Conservation (phyloP, 2,888 invertebrate species). For the Villa cingulata region DNA sequence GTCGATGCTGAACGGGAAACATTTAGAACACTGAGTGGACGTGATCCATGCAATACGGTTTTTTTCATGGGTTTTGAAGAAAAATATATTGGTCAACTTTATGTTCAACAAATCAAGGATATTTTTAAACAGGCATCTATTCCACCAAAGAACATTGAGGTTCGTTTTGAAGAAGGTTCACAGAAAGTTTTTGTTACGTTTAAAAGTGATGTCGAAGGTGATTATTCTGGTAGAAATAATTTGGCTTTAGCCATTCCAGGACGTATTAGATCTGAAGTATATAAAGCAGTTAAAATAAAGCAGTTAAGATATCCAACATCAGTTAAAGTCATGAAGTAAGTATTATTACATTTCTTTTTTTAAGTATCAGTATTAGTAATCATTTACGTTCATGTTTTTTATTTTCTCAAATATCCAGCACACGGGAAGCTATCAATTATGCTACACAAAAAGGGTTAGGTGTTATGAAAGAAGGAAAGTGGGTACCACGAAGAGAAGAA, state of each 20-base stretch:
- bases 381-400: slow-evolving; percentile 3
- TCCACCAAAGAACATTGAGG: slow-evolving; percentile 31
- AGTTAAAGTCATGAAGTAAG: slow-evolving; percentile 30
- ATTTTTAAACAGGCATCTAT: slow-evolving; percentile 37
- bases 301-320: slow-evolving; percentile 33
- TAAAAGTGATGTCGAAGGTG: slow-evolving; percentile 31
- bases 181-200: slow-evolving; percentile 59
- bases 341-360: slow-evolving; percentile 2
- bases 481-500: slow-evolving; percentile 21
- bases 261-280: slow-evolving; percentile 52
- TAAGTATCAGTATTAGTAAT: not conserved
- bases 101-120: slow-evolving; percentile 49
- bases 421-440: slow-evolving; percentile 38
- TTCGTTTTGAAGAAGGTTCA: slow-evolving; percentile 34
- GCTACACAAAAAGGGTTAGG: slow-evolving; percentile 31
- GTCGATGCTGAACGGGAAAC: slow-evolving; percentile 51
- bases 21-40: slow-evolving; percentile 50
- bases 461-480: slow-evolving; percentile 21
- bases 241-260: slow-evolving; percentile 42
- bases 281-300: slow-evolving; percentile 57
- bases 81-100: slow-evolving; percentile 55
- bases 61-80: slow-evolving; percentile 46
- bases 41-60: slow-evolving; percentile 66
- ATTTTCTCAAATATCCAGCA: slow-evolving; percentile 32
- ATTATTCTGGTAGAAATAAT: slow-evolving; percentile 13